Evolutionary conservation across 92 coral and sea anemone genomes (phyloP).

Genomic region (Parazoanthus atlanticus): DNA sequence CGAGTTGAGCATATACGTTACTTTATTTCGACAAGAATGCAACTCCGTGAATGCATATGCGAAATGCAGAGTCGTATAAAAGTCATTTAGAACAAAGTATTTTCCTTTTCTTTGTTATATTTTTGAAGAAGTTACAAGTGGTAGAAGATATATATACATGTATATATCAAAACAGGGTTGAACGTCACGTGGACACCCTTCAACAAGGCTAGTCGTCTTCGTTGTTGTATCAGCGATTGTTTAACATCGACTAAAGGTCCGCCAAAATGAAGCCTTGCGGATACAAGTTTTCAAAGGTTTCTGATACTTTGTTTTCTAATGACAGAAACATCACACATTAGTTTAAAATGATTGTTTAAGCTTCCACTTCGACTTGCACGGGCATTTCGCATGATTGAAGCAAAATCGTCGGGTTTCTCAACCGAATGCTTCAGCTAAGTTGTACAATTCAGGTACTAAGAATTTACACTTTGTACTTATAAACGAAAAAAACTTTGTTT

Average conservation of each 20-base stretch:
- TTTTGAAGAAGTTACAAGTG: constrained; percentile 42
- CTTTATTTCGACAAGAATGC: too few species aligned
- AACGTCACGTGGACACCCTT: too few species aligned
- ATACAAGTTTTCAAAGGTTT: neutral
- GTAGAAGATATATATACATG: constrained; percentile 11
- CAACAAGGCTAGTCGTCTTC: too few species aligned
- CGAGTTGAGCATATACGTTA: too few species aligned
- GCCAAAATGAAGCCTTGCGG: too few species aligned
- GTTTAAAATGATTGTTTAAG: neutral
- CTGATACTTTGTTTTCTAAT: neutral
- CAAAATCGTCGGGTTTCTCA: neutral
- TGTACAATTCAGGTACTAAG: neutral
- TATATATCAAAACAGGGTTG: neutral
- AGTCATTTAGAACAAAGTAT: neutral
- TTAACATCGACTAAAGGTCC: too few species aligned
- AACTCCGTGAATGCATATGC: neutral
- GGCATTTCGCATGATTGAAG: neutral
- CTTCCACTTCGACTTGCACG: neutral
- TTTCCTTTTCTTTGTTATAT: constrained; percentile 18
- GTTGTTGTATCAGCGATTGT: too few species aligned
- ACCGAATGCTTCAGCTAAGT: too few species aligned
- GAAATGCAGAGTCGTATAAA: neutral
- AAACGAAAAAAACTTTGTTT: neutral
- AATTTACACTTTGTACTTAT: neutral
- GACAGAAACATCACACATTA: neutral